Base-by-base conservation (phyloP, 2,888 invertebrate species). In the Sesia bembeciformis region DNA sequence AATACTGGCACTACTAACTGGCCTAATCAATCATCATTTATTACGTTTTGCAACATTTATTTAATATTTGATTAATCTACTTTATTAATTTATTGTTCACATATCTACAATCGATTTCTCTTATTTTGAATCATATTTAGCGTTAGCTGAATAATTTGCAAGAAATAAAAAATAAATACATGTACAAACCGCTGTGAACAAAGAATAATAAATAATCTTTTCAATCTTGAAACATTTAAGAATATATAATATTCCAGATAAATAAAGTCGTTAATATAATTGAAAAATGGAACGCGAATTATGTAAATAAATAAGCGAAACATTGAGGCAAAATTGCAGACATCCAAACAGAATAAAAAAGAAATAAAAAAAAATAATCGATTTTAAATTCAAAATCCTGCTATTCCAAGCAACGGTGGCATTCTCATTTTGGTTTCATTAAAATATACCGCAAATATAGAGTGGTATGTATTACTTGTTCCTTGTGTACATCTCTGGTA, bases 381-480 rank as follows among this genome's bases (percentile, higher is more conserved):
- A 70, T 70, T 70, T 71, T 63, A 74, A 70, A 67, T 73, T 72
- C 65, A 67, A 71, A 74, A 70, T 67, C 58, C 64, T 62, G 62
- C 64, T 61, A 62, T 67, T 65, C 62, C 66, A 70, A 60, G 54
- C 52, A 53, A 50, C 56, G 55, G 52, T 56, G 54, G 61, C 63
- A 60, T 56, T 56, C 57, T 59, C 57, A 54, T 62, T 64, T 65
- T 65, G 64, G 55, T 66, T 59, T 62, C 57, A 60, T 68, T 68
- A 59, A 23, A 56, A 57, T 62, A 64, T 65, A 63, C 60, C 61
- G 65, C 63, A 60, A 60, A 57, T 57, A 57, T 53, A 55, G 56
- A 58, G 61, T 64, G 56, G 63, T 63, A 64, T 60, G 61, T 65
- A 63, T 58, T 59, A 63, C 58, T 46, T 46, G 8, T 46, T 4